Conservation (phyloP, 2,888 invertebrate species). For the Ennomos fuscantarius region DNA sequence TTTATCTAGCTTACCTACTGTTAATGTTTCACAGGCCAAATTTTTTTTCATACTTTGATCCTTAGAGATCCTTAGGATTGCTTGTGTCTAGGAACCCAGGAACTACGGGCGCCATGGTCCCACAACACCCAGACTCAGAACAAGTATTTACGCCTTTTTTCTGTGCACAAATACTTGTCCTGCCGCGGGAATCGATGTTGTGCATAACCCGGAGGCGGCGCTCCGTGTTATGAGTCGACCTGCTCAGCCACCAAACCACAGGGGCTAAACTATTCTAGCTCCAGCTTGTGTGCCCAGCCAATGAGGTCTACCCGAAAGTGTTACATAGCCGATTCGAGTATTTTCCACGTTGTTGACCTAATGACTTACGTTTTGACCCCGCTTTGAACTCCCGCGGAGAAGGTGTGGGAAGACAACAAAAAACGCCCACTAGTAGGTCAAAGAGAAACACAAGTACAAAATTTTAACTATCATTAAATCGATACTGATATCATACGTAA, state of each 20-base stretch:
- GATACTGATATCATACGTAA: conserved; percentile 38
- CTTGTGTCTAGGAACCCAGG: too few relatives aligned
- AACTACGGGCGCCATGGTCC: too few relatives aligned
- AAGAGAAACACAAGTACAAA: conserved; percentile 29
- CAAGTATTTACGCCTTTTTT: too few relatives aligned
- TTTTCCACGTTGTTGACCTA: conserved; percentile 52
- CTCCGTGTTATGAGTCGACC: too few relatives aligned
- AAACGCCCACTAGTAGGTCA: conserved; percentile 49
- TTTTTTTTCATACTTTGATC: too few relatives aligned
- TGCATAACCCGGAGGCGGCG: too few relatives aligned
- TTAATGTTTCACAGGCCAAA: conserved; percentile 7
- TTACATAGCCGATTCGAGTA: conserved; percentile 32
- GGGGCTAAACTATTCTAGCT: too few relatives aligned
- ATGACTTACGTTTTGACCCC: conserved; percentile 57
- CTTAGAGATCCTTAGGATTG: too few relatives aligned
- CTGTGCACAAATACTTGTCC: too few relatives aligned
- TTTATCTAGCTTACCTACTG: neutral
- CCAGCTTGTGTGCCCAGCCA: conserved; percentile 5
- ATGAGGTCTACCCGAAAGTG: conserved; percentile 11
- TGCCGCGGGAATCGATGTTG: too few relatives aligned
- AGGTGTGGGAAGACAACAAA: conserved; percentile 52
- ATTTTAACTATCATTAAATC: conserved; percentile 42
- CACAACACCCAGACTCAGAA: too few relatives aligned
- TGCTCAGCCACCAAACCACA: too few relatives aligned
- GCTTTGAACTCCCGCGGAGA: conserved; percentile 51